Base-by-base conservation (phyloP, 2,797 vertebrate species). In the Gymnoscopelus microlampas region DNA sequence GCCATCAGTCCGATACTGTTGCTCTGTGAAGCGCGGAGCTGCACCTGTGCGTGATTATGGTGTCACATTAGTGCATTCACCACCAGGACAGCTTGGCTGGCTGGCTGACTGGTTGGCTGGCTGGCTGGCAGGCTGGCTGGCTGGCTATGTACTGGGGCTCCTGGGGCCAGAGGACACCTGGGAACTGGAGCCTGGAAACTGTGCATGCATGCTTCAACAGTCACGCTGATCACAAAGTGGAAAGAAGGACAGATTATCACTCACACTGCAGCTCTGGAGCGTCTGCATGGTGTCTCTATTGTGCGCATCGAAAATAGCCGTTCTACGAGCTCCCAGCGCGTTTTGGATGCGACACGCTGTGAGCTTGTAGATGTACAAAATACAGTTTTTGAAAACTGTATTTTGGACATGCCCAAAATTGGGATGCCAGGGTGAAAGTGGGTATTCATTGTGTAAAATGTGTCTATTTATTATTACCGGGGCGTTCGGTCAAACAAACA, bases 41-140 rank as follows among this genome's bases (percentile, higher is more conserved):
- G 75, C 84, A 90, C 89, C 91, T 92, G 90, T 71, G 80, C 54
- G 76, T 85, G 87, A 92, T 92, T 89, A 87, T 86, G 80, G 80
- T 87, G 87, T 92, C 86, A 89, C 85, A 90, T 87, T 86, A 85
- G 83, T 86, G 86, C 87, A 83, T 88, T 88, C 87, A 87, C 76
- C 87, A 87, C 74, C 68, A 84, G 82, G 73, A 68, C 77, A 74
- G 79, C 59, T 70, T 44, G 72, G 76, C 76, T 53, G 57, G n/a
- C 26, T 32, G 5, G 56, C 56, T 87, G 76, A 83, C 73, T 78
- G 71, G 73, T 81, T 29, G 26, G 26, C 26, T 29, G 26, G 26
- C 26, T 29, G 26, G 2, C 26, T 29, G 26, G 26, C 2, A 1
- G 26, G 3, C 26, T 29, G 26, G 26, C 39, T 39, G 39, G 39